Conservation (phyloP, 2,113 vertebrate species). For the Pluvianellus socialis region DNA sequence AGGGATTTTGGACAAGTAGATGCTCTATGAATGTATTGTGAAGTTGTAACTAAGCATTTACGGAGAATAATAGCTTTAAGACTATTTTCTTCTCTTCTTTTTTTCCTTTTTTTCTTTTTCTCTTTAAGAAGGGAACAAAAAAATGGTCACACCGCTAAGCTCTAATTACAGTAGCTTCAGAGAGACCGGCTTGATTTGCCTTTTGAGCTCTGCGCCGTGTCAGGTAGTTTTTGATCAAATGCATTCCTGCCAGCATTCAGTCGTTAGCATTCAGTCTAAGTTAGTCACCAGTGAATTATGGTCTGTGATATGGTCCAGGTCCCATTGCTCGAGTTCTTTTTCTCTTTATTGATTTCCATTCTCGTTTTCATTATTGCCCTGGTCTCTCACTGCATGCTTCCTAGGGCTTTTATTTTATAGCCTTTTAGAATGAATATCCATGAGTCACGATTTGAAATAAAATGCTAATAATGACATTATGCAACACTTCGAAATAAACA, state of each 20-base stretch:
- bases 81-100: not conserved
- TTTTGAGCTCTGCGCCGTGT: conserved; percentile 28
- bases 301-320: conserved; percentile 50
- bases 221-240: conserved; percentile 47
- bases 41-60: not conserved
- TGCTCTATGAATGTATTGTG: not conserved
- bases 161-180: conserved; percentile 41
- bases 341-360: conserved; percentile 51
- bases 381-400: conserved; percentile 12
- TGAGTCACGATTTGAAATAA: conserved; percentile 58
- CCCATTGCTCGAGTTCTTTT: conserved; percentile 38
- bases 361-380: conserved; percentile 33
- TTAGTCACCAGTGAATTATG: conserved; percentile 57
- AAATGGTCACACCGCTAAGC: not conserved
- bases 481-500: conserved; percentile 23
- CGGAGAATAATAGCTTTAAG: not conserved
- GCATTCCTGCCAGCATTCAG: conserved; percentile 32
- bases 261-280: conserved; percentile 39
- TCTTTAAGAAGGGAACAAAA: not conserved
- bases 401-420: conserved; percentile 35
- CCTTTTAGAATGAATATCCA: conserved; percentile 48
- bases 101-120: not conserved
- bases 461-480: conserved; percentile 53
- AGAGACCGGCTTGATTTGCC: conserved; percentile 36
- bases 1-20: not conserved